A percentile compares a stretch with the other conserved stretches of the same genome.
Conservation (phyloP, 2,113 vertebrate genomes). For the Anthoscopus minutus region DNA sequence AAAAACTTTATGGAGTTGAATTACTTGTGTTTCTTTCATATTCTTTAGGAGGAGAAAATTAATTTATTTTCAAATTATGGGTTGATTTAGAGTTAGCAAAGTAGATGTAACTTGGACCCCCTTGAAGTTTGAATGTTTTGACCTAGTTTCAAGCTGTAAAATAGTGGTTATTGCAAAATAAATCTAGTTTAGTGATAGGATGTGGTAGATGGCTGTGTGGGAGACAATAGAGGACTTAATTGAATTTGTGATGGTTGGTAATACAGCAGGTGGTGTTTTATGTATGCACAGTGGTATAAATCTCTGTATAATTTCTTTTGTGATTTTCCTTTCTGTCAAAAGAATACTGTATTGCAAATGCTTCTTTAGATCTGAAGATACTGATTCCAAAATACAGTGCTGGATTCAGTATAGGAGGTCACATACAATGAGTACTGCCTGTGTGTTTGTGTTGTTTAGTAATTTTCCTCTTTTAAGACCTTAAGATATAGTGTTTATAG, state of each 20-base stretch:
- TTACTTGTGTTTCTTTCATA: neutral
- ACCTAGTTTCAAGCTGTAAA: neutral
- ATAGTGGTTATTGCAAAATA: neutral
- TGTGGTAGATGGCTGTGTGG: conserved; percentile 6
- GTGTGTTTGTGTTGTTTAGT: neutral
- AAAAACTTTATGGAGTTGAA: neutral
- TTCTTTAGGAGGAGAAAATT: neutral
- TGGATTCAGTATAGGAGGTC: neutral
- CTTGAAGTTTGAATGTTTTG: neutral
- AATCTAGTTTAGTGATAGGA: neutral
- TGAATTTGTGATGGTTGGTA: conserved; percentile 31
- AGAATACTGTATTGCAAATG: neutral
- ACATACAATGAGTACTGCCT: neutral
- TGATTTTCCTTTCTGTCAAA: neutral
- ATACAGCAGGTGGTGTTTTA: conserved; percentile 27
- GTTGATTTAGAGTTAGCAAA: neutral
- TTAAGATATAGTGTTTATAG: neutral
- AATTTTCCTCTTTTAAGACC: neutral
- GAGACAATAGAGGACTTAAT: conserved; percentile 1
- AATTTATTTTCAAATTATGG: neutral
- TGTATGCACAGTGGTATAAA: neutral
- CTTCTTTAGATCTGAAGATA: neutral
- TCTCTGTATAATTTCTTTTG: conserved; percentile 4
- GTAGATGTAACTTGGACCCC: neutral
- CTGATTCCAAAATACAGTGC: neutral